Base-by-base conservation (phyloP, 2,888 invertebrate species). In the Drosophila borealis region DNA sequence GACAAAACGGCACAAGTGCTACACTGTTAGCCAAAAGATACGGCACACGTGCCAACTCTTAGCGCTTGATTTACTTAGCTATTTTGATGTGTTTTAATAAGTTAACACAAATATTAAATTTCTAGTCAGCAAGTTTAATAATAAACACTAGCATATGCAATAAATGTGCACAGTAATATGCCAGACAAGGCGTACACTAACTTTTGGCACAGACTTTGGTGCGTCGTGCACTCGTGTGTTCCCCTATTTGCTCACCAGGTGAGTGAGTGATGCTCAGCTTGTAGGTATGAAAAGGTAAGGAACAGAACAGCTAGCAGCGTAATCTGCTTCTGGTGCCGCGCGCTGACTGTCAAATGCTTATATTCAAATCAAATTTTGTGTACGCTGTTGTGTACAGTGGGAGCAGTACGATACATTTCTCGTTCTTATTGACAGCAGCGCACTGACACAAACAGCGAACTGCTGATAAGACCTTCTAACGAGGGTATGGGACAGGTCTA, bases 1-100 rank as follows among this genome's bases (percentile, higher is more conserved):
- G 88, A 86, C 77, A 82, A 81, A 88, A 80, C 83, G 73, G 75
- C 83, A 83, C 87, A 83, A 83, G 83, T 83, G 83, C 85, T 72
- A 83, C 87, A 83, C 78, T 83, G 70, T 14, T 49, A 56, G 61
- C 69, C 33, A 86, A 75, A 70, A 88, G 45, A 57, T 53, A 68
- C 67, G 60, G 17, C 19, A 53, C 74, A 68, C 68, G 56, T 74
- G 75, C 57, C 61, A 54, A 37, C 44, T 45, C 41, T 61, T 41
- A 50, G 57, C n/a, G 36, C 6, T 54, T 8, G 5, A 34, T 14
- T 60, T 14, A 17, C 10, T 48, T 36, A 11, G 14, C 11, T 59
- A 34, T 63, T 46, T 60, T 8, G 0, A 21, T 11, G 17, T 41
- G 3, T 14, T 21, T 45, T 33, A 9, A 33, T 45, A 44, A 41